Evolutionary conservation across 1,140 invertebrate species (phyloP).

Genomic region (Dendroctonus ponderosae): DNA sequence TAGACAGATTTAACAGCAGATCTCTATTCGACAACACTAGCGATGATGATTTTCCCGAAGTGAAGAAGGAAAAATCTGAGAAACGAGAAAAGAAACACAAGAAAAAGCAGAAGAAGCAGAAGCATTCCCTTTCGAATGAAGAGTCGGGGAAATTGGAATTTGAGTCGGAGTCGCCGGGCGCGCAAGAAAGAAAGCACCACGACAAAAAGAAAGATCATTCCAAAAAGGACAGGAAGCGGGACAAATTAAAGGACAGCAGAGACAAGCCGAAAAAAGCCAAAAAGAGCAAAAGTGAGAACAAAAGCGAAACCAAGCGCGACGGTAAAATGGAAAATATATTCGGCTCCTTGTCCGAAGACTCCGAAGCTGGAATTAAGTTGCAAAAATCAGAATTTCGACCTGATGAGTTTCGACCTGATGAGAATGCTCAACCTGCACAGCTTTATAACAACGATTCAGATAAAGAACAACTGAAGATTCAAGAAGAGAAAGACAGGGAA

Average conservation of each 20-base stretch:
- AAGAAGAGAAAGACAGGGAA: conserved; percentile 48
- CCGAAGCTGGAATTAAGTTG: conserved; percentile 42
- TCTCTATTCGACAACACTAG: conserved; percentile 54
- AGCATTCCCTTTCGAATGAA: conserved; percentile 63
- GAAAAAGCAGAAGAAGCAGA: conserved; percentile 78
- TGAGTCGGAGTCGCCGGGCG: conserved; percentile 39
- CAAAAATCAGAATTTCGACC: conserved; percentile 30
- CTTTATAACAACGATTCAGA: conserved; percentile 41
- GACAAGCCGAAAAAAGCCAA: conserved; percentile 62
- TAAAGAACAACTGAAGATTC: conserved; percentile 38
- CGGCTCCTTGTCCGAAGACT: conserved; percentile 78
- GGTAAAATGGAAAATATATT: conserved; percentile 86
- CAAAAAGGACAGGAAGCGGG: conserved; percentile 71
- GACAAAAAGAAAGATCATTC: conserved; percentile 64
- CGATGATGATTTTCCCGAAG: conserved; percentile 54
- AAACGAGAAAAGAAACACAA: conserved; percentile 71
- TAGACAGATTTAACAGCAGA: conserved; percentile 42
- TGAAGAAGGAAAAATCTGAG: conserved; percentile 51
- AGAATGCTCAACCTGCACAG: conserved; percentile 29
- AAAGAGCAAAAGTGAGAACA: conserved; percentile 51
- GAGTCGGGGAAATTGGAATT: conserved; percentile 52
- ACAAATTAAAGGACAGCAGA: conserved; percentile 66
- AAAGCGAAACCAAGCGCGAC: conserved; percentile 57
- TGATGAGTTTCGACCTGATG: conserved; percentile 36
- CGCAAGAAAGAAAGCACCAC: conserved; percentile 51